Evolutionary conservation across 2,888 invertebrate genomes (phyloP), one percentile per base, ranked within the genome.

Genomic region (Mongoloraphidia duomilia): DNA sequence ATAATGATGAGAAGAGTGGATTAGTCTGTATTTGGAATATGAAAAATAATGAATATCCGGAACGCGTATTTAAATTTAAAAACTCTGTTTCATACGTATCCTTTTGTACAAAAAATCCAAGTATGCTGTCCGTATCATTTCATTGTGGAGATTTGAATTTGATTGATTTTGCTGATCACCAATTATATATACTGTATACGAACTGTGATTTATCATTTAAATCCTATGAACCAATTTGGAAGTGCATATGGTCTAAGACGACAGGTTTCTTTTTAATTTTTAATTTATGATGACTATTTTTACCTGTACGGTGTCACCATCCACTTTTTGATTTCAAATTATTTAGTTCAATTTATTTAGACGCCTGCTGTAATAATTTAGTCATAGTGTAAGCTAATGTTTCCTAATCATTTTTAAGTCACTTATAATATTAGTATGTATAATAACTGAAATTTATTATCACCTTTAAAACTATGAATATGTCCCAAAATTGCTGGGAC

Each of bases 21-120:
- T 60, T 80, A 38, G 73, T 89, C 1, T 75, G 81, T 56, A 65
- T 88, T 50, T 90, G 90, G 90, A 84, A 80, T 58, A 80, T 82
- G 2, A 83, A 90, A 65, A 89, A 88, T 64, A 87, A 87, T 0
- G 75, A 76, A 11, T 78, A 82, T 59, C 88, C 88, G 0, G 88
- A 87, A 62, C 72, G 84, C 52, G 60, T 72, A 8, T 86, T 81
- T 58, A 57, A 65, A 4, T 86, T 84, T 58, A 60, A 71, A 0
- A 68, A 74, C 42, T 76, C 84, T 0, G 75, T 87, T 0, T 82
- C 84, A 0, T 72, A 80, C 1, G 64, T 88, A 0, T 73, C 77
- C 39, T 90, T 90, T 69, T 84, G 86, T 1, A 70, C 66, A 1
- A 69, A 65, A 40, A 74, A 76, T 50, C 82, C 89, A 0, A 84